Conservation (phyloP, 2,113 vertebrate genomes). For the Cinclus mexicanus region DNA sequence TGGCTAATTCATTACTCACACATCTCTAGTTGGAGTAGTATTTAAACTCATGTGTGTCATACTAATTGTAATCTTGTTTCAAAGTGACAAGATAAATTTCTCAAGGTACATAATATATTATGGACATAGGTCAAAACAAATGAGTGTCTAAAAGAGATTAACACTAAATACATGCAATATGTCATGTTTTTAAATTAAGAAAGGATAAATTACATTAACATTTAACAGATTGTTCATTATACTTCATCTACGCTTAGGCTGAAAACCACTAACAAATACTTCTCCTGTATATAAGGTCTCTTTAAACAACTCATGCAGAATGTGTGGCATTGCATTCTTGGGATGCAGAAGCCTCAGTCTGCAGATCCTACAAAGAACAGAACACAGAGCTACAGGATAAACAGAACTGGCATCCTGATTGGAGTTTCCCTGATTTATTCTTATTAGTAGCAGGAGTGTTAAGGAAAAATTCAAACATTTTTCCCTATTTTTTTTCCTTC, state of each 20-base stretch:
- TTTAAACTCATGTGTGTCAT: conserved; percentile 75
- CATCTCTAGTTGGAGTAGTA: conserved; percentile 73
- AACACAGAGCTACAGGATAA: background rate
- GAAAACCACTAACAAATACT: conserved; percentile 42
- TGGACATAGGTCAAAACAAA: conserved; percentile 77
- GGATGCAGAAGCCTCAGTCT: background rate
- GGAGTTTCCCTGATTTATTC: background rate
- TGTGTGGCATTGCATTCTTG: background rate
- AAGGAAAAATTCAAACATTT: background rate
- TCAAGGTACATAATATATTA: conserved; percentile 76
- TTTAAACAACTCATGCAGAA: conserved; percentile 8
- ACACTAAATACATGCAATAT: conserved; percentile 72
- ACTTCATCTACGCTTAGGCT: conserved; percentile 53
- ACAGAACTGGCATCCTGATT: background rate
- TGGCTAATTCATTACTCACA: conserved; percentile 78
- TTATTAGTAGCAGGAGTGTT: background rate
- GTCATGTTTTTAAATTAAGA: conserved; percentile 74
- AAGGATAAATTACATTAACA: conserved; percentile 73
- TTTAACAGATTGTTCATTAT: conserved; percentile 69
- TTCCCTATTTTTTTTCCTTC: background rate
- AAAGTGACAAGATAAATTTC: conserved; percentile 80
- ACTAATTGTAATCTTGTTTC: conserved; percentile 80
- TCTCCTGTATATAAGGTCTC: background rate
- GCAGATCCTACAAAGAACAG: background rate
- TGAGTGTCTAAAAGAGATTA: conserved; percentile 77